A percentile compares a stretch with the other conserved stretches of the same genome.
These are phyloP conservation scores for Aleiodes testaceus DNA, from an alignment of 2,888 invertebrate genomes.

Conservation along the genomic window DNA sequence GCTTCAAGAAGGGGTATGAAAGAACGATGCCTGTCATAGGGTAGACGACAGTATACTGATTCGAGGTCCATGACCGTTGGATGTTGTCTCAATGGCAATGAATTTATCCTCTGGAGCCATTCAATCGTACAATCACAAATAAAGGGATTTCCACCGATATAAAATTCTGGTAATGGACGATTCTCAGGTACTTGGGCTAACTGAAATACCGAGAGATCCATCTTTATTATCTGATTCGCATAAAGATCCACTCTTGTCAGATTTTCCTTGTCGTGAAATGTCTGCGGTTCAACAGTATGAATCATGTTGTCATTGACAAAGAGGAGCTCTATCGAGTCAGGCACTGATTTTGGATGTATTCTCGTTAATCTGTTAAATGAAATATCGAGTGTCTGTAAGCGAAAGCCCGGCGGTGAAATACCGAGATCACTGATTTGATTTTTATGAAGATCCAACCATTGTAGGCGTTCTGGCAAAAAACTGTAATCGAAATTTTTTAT, in stretches of 20 bases:
- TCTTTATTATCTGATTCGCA: conserved; percentile 91
- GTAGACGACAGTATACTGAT: conserved; percentile 89
- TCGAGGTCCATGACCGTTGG: conserved; percentile 93
- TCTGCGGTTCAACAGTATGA: conserved; percentile 88
- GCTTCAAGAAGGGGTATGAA: conserved; percentile 91
- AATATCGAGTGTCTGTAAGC: conserved; percentile 89
- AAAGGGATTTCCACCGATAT: conserved; percentile 95
- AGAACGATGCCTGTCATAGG: conserved; percentile 88
- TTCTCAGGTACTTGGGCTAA: conserved; percentile 86
- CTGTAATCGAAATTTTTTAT: conserved; percentile 92
- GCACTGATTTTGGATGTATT: conserved; percentile 84
- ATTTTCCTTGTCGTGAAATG: conserved; percentile 91
- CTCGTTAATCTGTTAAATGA: conserved; percentile 90
- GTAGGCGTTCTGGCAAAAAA: conserved; percentile 85
- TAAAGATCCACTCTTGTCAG: conserved; percentile 93
- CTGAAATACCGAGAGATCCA: conserved; percentile 91
- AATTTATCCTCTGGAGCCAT: conserved; percentile 94
- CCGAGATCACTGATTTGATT: conserved; percentile 87
- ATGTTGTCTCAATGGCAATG: conserved; percentile 87
- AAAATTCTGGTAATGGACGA: conserved; percentile 88
- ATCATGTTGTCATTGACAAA: conserved; percentile 93
- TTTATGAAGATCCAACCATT: conserved; percentile 92
- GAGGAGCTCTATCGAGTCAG: conserved; percentile 88
- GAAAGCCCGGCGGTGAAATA: conserved; percentile 80
- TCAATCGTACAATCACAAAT: conserved; percentile 97